Conservation (phyloP, 2,797 vertebrate genomes). For the Clarias platycephalus region DNA sequence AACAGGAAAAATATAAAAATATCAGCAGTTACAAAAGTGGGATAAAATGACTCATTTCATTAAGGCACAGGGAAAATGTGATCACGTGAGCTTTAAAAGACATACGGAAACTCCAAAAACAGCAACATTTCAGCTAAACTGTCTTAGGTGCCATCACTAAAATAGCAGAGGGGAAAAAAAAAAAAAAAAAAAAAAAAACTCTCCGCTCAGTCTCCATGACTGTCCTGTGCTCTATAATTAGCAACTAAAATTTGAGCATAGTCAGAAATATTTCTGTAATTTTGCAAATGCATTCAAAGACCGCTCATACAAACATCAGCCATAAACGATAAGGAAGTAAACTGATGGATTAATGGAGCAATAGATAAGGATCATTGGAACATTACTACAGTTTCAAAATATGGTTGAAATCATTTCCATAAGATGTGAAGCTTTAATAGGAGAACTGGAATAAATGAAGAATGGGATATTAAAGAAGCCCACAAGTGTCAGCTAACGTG, state of each 20-base stretch:
- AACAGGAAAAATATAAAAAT: slow-evolving; percentile 25
- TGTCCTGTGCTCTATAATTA: not conserved
- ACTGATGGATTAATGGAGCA: too few species aligned
- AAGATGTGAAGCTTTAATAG: not conserved
- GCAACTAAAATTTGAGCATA: not conserved
- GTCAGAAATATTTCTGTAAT: not conserved
- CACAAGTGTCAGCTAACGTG: not conserved
- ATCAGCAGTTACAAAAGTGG: slow-evolving; percentile 25
- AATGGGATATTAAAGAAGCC: not conserved
- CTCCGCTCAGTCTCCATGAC: not conserved
- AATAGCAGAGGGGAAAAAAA: not conserved
- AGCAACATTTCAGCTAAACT: slow-evolving; percentile 24
- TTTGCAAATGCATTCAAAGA: not conserved
- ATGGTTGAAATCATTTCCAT: not conserved
- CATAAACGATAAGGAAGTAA: slow-evolving; percentile 5
- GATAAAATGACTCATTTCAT: slow-evolving; percentile 36
- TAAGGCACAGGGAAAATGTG: slow-evolving; percentile 12
- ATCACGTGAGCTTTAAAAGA: slow-evolving; percentile 36
- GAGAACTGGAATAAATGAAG: not conserved
- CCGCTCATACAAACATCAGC: not conserved
- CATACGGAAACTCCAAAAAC: slow-evolving; percentile 50
- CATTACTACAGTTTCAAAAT: not conserved
- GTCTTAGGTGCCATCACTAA: slow-evolving; percentile 30
- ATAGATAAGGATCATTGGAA: not conserved
- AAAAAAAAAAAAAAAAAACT: not conserved